phyloP scores from a whole-genome alignment of 2,888 invertebrate genomes.

The Cephus pulcher region DNA sequence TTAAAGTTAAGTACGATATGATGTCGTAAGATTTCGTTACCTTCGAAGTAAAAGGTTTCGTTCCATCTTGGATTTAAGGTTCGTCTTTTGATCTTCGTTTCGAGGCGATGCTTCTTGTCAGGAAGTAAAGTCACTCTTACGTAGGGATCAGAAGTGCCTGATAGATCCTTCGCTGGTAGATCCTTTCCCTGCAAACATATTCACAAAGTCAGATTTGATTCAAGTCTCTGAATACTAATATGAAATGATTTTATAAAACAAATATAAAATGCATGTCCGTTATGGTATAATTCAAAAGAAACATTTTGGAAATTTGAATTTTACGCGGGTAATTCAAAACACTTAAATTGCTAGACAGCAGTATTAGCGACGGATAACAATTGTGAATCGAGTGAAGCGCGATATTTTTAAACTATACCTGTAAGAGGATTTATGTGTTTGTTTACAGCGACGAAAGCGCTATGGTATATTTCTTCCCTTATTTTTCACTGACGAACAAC shows the following conservation, averaged over 20 bases:
- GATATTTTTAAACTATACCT: background rate
- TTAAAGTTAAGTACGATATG: background rate
- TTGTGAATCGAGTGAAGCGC: background rate
- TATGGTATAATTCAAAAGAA: background rate
- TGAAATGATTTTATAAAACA: background rate
- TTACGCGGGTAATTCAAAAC: background rate
- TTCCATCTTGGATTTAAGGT: conserved; percentile 94
- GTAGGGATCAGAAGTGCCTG: conserved; percentile 93
- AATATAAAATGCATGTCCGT: background rate
- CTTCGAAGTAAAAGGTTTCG: conserved; percentile 94
- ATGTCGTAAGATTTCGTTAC: conserved; percentile 50
- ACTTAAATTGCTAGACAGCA: background rate
- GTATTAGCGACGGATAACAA: background rate
- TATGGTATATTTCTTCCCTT: background rate
- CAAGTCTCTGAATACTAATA: background rate
- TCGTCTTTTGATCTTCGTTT: conserved; percentile 92
- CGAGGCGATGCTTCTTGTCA: conserved; percentile 91
- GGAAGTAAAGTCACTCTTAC: conserved; percentile 90
- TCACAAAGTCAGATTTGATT: background rate
- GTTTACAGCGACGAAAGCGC: conserved; percentile 30
- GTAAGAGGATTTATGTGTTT: conserved; percentile 36
- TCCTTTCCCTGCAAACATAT: conserved; percentile 81
- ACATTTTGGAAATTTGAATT: background rate
- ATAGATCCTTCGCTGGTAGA: conserved; percentile 92
- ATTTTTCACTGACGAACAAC: conserved; percentile 1